phyloP scores from a whole-genome alignment of 2,113 vertebrate genomes.

The Nothoprocta perdicaria region DNA sequence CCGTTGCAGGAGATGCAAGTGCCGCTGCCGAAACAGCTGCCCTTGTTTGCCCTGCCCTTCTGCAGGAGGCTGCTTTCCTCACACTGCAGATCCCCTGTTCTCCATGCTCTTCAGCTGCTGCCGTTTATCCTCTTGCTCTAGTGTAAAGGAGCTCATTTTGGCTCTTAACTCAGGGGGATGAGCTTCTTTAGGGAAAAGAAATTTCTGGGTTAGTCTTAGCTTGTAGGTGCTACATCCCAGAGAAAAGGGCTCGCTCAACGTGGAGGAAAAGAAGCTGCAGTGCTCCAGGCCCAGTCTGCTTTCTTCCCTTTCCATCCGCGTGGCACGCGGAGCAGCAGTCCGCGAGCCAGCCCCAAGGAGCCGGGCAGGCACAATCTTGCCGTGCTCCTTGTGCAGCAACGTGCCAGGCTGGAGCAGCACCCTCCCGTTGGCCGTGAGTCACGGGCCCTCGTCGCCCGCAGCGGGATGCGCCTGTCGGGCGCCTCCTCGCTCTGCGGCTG shows the following conservation, averaged over 20 bases:
- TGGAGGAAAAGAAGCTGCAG: not conserved
- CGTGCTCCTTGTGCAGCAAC: not conserved
- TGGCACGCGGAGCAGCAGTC: not conserved
- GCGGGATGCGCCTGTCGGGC: not conserved
- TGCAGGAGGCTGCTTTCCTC: not conserved
- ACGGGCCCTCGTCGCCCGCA: not conserved
- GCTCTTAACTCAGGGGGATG: not conserved
- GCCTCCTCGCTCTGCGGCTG: not conserved
- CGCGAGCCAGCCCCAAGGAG: not conserved
- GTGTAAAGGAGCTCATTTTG: not conserved
- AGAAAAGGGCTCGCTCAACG: not conserved
- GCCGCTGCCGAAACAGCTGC: not conserved
- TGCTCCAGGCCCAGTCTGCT: not conserved
- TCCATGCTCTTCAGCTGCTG: not conserved
- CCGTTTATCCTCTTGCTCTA: not conserved
- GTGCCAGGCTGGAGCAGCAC: not conserved
- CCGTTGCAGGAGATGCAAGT: not conserved
- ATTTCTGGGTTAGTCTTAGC: not conserved
- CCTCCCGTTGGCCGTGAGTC: not conserved
- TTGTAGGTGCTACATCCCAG: not conserved
- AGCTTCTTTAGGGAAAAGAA: not conserved
- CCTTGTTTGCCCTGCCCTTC: not conserved
- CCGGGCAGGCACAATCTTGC: not conserved
- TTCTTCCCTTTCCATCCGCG: not conserved
- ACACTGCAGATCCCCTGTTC: not conserved